Evolutionary conservation across 1,140 invertebrate species (phyloP), one percentile per base, ranked within the genome.

Genomic region (Plodia interpunctella): DNA sequence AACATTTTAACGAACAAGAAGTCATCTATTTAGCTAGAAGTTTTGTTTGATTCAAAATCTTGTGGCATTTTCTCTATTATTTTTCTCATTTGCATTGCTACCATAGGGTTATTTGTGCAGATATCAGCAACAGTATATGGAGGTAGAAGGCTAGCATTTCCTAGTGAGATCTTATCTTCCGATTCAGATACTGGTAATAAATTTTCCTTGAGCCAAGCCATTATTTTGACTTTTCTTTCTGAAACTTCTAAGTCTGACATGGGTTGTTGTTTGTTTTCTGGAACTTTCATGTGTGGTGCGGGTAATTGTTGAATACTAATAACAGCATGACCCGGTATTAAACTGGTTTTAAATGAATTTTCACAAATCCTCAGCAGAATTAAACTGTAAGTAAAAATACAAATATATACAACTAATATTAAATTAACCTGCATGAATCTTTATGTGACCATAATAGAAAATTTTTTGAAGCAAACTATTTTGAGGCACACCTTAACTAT

Each of bases 321-420:
- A 54, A 88, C 59, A 49, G 86, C 75, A 74, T 87, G 81, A 5
- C 85, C 85, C 11, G 80, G 85, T 66, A 88, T 73, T 2, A 88
- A 50, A 5, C 63, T 70, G 25, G 68, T 78, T 62, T 69, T 57
- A 59, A 67, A 76, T 49, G 52, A 65, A 38, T 72, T 68, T 57
- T 64, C 73, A 51, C 72, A 19, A 5, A 71, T 62, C 35, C 72
- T 59, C 18, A 64, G 67, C 11, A 88, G 32, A 54, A 88, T 78
- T 0, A 83, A 68, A 63, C 85, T 88, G 72, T 55, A 82, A 67
- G 68, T 60, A 30, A 66, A 51, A 51, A 25, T 2, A 25, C n/a
- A 25, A 25, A 25, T 6, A 25, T 25, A n/a, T n/a, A n/a, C n/a
- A n/a, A n/a, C n/a, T n/a, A n/a, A n/a, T n/a, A n/a, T n/a, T n/a